Percentiles rank a stretch among this genome's conserved stretches.
These are phyloP conservation scores for Heliconius himera DNA, from an alignment of 1,140 invertebrate genomes.

Conservation along the genomic window DNA sequence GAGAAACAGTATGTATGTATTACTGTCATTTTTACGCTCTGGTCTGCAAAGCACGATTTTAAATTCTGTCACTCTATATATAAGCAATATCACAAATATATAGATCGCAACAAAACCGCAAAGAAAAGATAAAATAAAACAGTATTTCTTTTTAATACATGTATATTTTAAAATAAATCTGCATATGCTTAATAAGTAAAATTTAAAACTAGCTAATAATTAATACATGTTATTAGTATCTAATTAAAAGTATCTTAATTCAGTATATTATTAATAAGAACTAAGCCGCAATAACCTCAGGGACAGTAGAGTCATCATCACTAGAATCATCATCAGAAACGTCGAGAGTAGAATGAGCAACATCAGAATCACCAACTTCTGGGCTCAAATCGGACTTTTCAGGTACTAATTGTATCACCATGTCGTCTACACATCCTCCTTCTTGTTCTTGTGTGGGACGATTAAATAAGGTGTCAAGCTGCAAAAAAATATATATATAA, in stretches of 20 bases:
- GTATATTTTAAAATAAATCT: background rate
- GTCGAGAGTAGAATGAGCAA: background rate
- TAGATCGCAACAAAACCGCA: too few relatives aligned
- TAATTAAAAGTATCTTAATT: background rate
- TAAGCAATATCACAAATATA: too few relatives aligned
- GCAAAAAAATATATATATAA: slow-evolving; percentile 17
- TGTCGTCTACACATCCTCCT: slow-evolving; percentile 19
- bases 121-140: background rate
- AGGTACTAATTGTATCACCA: slow-evolving; percentile 29
- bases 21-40: too few relatives aligned
- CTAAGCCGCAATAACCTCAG: background rate
- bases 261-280: background rate
- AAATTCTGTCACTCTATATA: too few relatives aligned
- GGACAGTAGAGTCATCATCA: background rate
- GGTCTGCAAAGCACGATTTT: too few relatives aligned
- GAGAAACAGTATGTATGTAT: too few relatives aligned
- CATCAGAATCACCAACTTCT: background rate
- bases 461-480: slow-evolving; percentile 27
- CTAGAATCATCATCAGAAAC: background rate
- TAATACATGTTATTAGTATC: background rate
- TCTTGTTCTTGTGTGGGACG: background rate
- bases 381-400: background rate
- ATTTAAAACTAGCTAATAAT: background rate
- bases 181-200: background rate
- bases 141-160: background rate